Percentiles rank a stretch among this genome's conserved stretches.
Evolutionary conservation across 2,888 invertebrate genomes (phyloP).

Genomic region (Trichopria drosophilae): DNA sequence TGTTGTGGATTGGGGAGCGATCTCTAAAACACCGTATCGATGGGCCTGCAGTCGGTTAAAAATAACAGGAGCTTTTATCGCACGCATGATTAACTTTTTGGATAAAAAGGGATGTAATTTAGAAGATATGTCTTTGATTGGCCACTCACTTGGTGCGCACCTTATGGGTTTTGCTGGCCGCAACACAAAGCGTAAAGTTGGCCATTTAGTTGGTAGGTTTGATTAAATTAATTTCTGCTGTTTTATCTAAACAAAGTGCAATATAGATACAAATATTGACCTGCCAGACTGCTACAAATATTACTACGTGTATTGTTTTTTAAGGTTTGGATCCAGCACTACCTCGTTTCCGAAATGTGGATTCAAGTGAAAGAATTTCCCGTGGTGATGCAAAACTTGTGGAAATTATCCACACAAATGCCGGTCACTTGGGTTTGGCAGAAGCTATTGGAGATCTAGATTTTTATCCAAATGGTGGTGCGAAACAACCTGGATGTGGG

Average conservation of each 20-base stretch:
- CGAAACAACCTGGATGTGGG: conserved; percentile 30
- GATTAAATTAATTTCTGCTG: too few species aligned
- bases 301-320: too few species aligned
- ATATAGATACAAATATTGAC: too few species aligned
- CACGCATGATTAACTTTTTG: conserved; percentile 44
- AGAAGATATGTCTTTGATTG: conserved; percentile 36
- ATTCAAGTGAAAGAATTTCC: conserved; percentile 23
- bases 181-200: conserved; percentile 29
- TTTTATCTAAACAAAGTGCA: too few species aligned
- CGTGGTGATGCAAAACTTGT: conserved; percentile 28
- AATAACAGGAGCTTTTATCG: conserved; percentile 34
- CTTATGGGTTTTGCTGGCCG: conserved; percentile 43
- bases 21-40: conserved; percentile 33
- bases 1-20: conserved; percentile 45
- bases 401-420: conserved; percentile 37
- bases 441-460: conserved; percentile 30
- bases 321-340: conserved; percentile 37
- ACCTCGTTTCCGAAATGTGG: conserved; percentile 25
- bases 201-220: conserved; percentile 42
- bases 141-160: conserved; percentile 50
- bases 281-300: too few species aligned
- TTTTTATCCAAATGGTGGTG: conserved; percentile 36
- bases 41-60: conserved; percentile 35
- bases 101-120: conserved; percentile 33
- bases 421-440: conserved; percentile 28